Base-by-base conservation (phyloP, 1,140 invertebrate species). In the Drosophila yakuba region DNA sequence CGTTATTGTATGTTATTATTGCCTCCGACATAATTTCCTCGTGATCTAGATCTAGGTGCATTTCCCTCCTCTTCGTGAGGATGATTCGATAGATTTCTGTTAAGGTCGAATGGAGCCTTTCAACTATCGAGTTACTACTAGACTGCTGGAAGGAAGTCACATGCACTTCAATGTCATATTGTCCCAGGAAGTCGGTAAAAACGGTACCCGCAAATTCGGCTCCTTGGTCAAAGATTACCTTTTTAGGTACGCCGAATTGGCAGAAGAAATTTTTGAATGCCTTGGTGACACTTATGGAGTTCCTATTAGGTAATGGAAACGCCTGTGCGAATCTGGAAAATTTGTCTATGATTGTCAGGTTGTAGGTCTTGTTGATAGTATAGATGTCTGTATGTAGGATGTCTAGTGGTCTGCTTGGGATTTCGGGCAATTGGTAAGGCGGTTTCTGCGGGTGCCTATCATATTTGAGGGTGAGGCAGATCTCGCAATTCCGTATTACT, bases 71-170 rank as follows among this genome's bases (percentile, higher is more conserved):
- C 35, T 51, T 58, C 4, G 15, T 45, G 11, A 61, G 15, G 3
- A 61, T 52, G 54, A 68, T 45, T 12, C 39, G 45, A n/a, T 61
- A 54, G 4, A 52, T 51, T 61, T 68, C 64, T 2, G 56, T 60
- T 14, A 60, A 20, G 11, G 64, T 52, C 4, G 57, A 68, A 43
- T 67, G 55, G 11, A 59, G 17, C 1, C 63, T 11, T 43, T 67
- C 38, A 1, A 59, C 45, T 5, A 47, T 35, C 11, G 62, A 17
- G 10, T 66, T 45, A 20, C 60, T 25, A 47, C 17, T 45, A 4
- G 43, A 45, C 20, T 45, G 43, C 11, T 11, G 43, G 10, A 45
- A 23, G 8, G 17, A 47, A 23, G 44, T 47, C 4, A 47, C 11
- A 47, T 47, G 44, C 12, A 47, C 1, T 25, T 47, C 20, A 25